Evolutionary conservation across 1,140 invertebrate species (phyloP), one percentile per base, ranked within the genome.

Genomic region (Euborellia annulipes): DNA sequence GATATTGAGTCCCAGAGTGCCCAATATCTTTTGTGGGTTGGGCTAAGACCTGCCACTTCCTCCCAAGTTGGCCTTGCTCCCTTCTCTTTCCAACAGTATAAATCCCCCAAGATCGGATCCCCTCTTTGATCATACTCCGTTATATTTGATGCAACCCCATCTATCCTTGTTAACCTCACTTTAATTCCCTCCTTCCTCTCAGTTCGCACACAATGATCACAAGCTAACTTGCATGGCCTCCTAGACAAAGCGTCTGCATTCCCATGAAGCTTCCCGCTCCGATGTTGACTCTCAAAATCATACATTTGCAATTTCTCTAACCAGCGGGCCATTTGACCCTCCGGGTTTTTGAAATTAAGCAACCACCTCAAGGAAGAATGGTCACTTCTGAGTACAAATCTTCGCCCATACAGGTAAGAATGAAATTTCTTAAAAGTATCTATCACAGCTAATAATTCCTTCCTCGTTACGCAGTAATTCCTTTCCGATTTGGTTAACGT

Each of bases 181-280:
- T n/a, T n/a, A n/a, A n/a, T n/a, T n/a, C n/a, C n/a, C n/a, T n/a
- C n/a, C n/a, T n/a, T n/a, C n/a, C n/a, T n/a, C n/a, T n/a, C n/a
- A n/a, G n/a, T n/a, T n/a, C n/a, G n/a, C n/a, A n/a, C n/a, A n/a
- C n/a, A n/a, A n/a, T n/a, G n/a, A n/a, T n/a, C n/a, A n/a, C n/a
- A n/a, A n/a, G n/a, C n/a, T n/a, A n/a, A n/a, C n/a, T n/a, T n/a
- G n/a, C n/a, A n/a, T n/a, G n/a, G n/a, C n/a, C n/a, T 46, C 37
- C 19, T 16, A 17, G 4, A 64, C 40, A 65, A 44, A 7, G 55
- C 57, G 46, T 66, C 65, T 2, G 61, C 62, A 14, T 61, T 62
- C 8, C 46, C 47, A 48, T 67, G 67, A 14, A 48, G 44, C 51
- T 52, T 57, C 6, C 63, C 62, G 4, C 50, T 53, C 57, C 61